phyloP scores from a whole-genome alignment of 1,140 invertebrate species.

The Macrobrachium nipponense region DNA sequence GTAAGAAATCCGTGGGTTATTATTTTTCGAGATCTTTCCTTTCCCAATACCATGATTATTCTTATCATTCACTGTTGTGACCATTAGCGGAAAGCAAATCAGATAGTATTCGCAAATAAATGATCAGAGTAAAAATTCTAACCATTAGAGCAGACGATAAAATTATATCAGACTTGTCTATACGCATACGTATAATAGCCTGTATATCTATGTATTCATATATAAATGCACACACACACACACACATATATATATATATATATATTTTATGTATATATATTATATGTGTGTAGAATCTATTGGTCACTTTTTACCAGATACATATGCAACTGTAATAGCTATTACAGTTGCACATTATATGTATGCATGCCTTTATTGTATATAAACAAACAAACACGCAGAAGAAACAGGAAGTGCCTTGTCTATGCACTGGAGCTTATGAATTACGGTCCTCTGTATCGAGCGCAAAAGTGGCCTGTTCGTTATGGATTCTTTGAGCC shows the following conservation, averaged over 20 bases:
- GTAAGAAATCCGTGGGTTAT: no score
- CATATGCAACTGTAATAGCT: no score
- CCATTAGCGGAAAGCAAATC: no score
- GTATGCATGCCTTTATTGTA: background rate
- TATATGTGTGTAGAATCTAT: background rate
- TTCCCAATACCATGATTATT: slow-evolving; percentile 21
- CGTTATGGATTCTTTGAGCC: no score
- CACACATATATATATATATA: slow-evolving; percentile 39
- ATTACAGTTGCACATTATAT: background rate
- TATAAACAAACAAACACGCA: background rate
- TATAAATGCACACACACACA: no score
- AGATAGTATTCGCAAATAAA: no score
- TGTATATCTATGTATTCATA: slow-evolving; percentile 26
- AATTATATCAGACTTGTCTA: background rate
- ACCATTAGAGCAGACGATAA: background rate
- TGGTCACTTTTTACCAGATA: no score
- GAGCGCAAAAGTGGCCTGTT: no score
- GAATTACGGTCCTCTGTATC: no score
- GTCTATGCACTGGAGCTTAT: no score
- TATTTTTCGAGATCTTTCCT: no score
- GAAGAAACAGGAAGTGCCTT: background rate
- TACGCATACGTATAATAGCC: background rate
- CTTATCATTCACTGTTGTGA: background rate
- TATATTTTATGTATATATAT: slow-evolving; percentile 35
- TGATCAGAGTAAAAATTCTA: no score